Evolutionary conservation across 2,888 invertebrate species (phyloP), one percentile per base, ranked within the genome.

Genomic region (Cataglyphis albicans): DNA sequence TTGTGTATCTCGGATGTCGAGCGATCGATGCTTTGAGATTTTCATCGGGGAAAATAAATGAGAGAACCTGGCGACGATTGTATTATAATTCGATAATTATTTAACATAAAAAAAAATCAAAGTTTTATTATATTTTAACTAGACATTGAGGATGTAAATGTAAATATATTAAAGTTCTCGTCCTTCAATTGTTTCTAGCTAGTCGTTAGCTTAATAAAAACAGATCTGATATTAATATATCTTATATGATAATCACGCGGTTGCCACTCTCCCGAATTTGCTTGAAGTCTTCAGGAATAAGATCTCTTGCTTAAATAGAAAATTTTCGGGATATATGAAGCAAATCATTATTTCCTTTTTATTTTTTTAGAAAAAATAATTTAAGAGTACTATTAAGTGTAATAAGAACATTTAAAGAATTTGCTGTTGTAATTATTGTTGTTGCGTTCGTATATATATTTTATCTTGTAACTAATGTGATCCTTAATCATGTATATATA

Each of bases 11-110:
- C n/a, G n/a, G 10, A 29, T 9, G 76, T 67, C 65, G 6, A n/a
- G 1, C 21, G 3, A 68, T 68, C 18, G 32, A 57, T 64, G 38
- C 21, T 68, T 68, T 59, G 59, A 78, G 59, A 78, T 78, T 78
- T 68, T 68, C 78, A 68, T 78, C 25, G 44, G 10, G 21, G 32
- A 59, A 67, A 52, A 25, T 32, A 57, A 1, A 32, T 18, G 25
- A 35, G 55, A 76, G 55, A 67, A 68, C 5, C 29, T 65, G 12
- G n/a, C 21, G 63, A 63, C 21, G 18, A 61, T 61, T 74, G 61
- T 61, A 74, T 21, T 18, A 35, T 32, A 41, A 25, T 32, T 21
- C 9, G 15, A 25, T 18, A 63, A 18, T 57, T 59, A 29, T 63
- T 32, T 35, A 63, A 61, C 5, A 21, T 44, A 21, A 44, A 48